A percentile compares a stretch with the other conserved stretches of the same genome.
phyloP scores from a whole-genome alignment of 2,113 vertebrate species.

The Progne subis region DNA sequence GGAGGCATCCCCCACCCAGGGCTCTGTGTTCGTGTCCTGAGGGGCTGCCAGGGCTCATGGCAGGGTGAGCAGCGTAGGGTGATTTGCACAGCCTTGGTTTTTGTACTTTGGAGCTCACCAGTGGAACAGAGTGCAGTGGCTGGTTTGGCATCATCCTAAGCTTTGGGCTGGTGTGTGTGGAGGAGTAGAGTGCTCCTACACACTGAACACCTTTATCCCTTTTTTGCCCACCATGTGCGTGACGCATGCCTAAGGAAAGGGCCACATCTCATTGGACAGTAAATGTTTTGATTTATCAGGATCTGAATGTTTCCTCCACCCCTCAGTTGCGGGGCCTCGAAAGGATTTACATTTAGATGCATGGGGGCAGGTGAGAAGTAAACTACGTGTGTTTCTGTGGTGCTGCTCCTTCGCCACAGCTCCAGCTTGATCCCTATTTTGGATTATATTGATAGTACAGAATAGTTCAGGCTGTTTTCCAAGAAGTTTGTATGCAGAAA shows the following conservation, averaged over 20 bases:
- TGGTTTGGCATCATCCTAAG: rapidly evolving
- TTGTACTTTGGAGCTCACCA: not conserved
- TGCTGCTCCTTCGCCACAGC: not conserved
- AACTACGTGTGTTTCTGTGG: not conserved
- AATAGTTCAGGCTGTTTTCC: not conserved
- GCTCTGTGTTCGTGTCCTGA: not conserved
- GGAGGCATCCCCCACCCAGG: not conserved
- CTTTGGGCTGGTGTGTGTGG: not conserved
- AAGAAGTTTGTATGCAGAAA: not conserved
- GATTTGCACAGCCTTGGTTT: not conserved
- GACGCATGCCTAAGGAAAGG: not conserved
- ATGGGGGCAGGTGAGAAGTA: not conserved
- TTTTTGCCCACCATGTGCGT: not conserved
- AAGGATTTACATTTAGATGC: not conserved
- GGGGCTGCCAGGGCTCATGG: not conserved
- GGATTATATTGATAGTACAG: not conserved
- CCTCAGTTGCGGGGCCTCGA: rapidly evolving
- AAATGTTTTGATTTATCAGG: not conserved
- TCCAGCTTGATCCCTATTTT: not conserved
- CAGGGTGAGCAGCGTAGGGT: rapidly evolving
- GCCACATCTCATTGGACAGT: rapidly evolving
- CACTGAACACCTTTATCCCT: not conserved
- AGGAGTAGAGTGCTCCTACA: not conserved
- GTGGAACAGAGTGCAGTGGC: not conserved
- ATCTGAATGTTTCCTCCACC: not conserved